Conservation (phyloP, 2,797 vertebrate species). For the Onychomys leucogaster region DNA sequence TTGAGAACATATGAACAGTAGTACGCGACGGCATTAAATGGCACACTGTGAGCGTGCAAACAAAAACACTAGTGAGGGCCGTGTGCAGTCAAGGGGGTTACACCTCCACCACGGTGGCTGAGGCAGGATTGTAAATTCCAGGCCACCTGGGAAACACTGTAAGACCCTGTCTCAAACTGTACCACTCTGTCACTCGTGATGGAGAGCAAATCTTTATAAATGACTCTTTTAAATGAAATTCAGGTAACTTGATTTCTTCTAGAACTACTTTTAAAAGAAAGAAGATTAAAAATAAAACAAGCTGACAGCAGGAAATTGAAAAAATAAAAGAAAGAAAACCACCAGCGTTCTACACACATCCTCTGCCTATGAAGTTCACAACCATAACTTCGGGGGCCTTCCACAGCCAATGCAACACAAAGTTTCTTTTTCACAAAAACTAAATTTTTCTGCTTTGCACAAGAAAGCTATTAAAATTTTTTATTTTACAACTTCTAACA, state of each 20-base stretch:
- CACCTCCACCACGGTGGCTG: too few species aligned
- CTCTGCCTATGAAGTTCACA: not conserved
- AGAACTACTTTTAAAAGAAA: slow-evolving; percentile 45
- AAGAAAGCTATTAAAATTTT: not conserved
- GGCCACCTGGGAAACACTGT: not conserved
- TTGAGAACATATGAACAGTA: not conserved
- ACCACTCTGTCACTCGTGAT: too few species aligned
- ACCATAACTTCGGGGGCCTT: not conserved
- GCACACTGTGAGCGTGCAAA: not conserved
- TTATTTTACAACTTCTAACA: not conserved
- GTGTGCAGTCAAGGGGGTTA: not conserved
- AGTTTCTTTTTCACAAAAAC: not conserved
- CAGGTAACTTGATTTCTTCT: not conserved
- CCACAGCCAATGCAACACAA: not conserved
- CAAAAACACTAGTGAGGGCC: not conserved
- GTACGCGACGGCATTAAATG: not conserved
- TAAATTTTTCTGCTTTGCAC: not conserved
- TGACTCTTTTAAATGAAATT: slow-evolving; percentile 3
- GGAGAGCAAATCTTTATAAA: not conserved
- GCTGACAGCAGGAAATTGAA: not conserved
- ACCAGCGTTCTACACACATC: not conserved
- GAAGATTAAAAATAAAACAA: not conserved
- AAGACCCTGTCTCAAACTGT: not conserved
- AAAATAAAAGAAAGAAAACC: not conserved
- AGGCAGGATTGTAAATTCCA: not conserved